Conservation (phyloP, 2,797 vertebrate genomes). For the Artibeus jamaicensis region DNA sequence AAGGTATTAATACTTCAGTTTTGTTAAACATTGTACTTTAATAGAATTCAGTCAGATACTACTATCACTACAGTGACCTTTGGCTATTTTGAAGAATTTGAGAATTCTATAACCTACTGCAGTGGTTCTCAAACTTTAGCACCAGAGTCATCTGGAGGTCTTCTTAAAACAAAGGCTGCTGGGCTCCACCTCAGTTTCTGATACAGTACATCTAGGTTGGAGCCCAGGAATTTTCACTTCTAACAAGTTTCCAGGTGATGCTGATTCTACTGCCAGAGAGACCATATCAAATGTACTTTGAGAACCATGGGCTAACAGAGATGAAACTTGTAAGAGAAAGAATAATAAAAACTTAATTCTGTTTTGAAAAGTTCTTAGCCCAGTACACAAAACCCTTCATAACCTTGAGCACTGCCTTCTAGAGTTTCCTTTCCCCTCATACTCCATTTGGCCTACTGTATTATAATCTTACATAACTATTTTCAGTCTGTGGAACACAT, state of each 20-base stretch:
- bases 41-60: neutral
- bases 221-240: neutral
- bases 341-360: neutral
- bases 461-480: neutral
- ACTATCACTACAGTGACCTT: neutral
- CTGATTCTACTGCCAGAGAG: neutral
- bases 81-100: neutral
- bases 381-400: neutral
- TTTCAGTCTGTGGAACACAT: neutral
- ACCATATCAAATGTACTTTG: neutral
- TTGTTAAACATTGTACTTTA: neutral
- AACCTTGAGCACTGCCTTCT: neutral
- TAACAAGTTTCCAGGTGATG: neutral
- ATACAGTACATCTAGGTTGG: neutral
- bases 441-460: neutral
- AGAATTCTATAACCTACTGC: neutral
- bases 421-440: neutral
- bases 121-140: neutral
- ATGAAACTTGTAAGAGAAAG: neutral
- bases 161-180: neutral
- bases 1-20: neutral
- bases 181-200: neutral
- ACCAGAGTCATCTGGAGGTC: neutral
- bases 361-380: slow-evolving; percentile 6
- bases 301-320: slow-evolving; percentile 23